A percentile compares a stretch with the other conserved stretches of the same genome.
phyloP scores from a whole-genome alignment of 35 echinoderm and acorn worm genomes.

The Lytechinus variegatus region DNA sequence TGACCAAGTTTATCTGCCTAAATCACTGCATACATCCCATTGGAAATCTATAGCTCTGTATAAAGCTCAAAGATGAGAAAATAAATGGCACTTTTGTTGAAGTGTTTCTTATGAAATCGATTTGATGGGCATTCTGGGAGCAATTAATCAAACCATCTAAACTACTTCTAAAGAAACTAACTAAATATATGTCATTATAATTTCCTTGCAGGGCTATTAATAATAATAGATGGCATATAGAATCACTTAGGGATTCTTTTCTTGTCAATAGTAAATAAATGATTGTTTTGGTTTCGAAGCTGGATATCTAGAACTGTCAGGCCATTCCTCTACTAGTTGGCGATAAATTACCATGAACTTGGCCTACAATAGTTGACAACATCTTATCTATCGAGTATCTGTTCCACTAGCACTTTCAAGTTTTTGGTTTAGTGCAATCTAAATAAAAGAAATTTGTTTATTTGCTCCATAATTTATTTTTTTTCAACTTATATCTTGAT shows the following conservation, averaged over 20 bases:
- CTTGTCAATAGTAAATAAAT: background rate
- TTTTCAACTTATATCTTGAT: background rate
- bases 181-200: background rate
- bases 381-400: background rate
- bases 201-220: background rate
- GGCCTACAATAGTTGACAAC: background rate
- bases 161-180: background rate
- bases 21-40: too few relatives aligned
- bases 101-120: background rate
- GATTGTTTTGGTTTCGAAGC: background rate
- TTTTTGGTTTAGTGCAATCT: too few relatives aligned
- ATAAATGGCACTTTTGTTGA: background rate
- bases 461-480: background rate
- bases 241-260: background rate
- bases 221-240: background rate
- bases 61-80: background rate
- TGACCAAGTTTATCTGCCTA: too few relatives aligned
- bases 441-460: too few relatives aligned
- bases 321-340: background rate
- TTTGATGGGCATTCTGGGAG: background rate
- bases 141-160: background rate
- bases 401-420: background rate
- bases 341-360: background rate
- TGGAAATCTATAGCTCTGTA: background rate
- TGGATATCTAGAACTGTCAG: background rate